Conservation (phyloP, 2,113 vertebrate species). For the Tamias sibiricus region DNA sequence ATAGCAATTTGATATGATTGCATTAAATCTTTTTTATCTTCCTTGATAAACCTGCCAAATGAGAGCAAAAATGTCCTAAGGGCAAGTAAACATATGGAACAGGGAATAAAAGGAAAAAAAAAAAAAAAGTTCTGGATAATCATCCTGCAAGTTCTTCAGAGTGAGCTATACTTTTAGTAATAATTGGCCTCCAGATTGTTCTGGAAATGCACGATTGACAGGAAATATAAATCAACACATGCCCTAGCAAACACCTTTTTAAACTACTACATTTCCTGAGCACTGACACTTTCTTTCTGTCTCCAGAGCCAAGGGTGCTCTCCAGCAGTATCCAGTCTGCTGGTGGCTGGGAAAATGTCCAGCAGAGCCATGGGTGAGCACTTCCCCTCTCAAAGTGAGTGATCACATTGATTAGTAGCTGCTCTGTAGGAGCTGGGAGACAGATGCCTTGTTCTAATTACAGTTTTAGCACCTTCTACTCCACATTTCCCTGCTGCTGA, state of each 20-base stretch:
- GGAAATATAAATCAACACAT: conserved; percentile 50
- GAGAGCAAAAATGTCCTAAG: conserved; percentile 25
- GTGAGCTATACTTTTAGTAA: conserved; percentile 15
- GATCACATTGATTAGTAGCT: conserved; percentile 72
- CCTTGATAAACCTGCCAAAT: conserved; percentile 24
- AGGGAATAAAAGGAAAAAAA: conserved; percentile 42
- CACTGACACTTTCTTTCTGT: neutral
- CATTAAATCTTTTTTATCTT: conserved; percentile 43
- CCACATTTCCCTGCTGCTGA: conserved; percentile 68
- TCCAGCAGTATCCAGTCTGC: conserved; percentile 30
- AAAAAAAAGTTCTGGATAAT: conserved; percentile 44
- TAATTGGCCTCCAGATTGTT: conserved; percentile 58
- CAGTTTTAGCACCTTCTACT: conserved; percentile 76
- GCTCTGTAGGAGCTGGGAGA: conserved; percentile 63
- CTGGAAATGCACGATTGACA: conserved; percentile 35
- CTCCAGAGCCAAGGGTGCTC: conserved; percentile 14
- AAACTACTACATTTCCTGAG: neutral
- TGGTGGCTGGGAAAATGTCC: conserved; percentile 58
- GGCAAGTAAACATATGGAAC: conserved; percentile 37
- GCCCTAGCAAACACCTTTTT: neutral
- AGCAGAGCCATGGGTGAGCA: conserved; percentile 66
- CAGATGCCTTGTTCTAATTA: conserved; percentile 80
- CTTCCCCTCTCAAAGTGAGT: conserved; percentile 25
- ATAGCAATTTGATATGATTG: neutral
- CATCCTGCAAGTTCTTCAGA: neutral